Evolutionary conservation across 2,888 invertebrate genomes (phyloP).

Genomic region (Steinernema carpocapsae): DNA sequence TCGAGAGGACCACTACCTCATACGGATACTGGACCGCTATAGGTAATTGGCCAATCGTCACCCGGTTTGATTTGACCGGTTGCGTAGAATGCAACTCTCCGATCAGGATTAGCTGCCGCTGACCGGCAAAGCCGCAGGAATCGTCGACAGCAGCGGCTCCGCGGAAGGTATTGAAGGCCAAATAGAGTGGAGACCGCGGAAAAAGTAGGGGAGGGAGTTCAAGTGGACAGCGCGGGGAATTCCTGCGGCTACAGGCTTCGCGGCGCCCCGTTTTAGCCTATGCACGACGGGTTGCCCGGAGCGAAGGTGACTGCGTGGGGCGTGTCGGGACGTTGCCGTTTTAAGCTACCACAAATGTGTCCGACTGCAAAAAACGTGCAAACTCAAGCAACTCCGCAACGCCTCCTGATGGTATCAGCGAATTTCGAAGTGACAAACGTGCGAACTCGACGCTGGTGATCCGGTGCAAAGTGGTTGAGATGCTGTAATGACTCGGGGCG

Average conservation of each 20-base stretch:
- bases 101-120: neutral
- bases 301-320: conserved; percentile 1
- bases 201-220: neutral
- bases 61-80: conserved; percentile 19
- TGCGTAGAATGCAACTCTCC: conserved; percentile 8
- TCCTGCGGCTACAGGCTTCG: neutral
- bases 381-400: conserved; percentile 10
- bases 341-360: conserved; percentile 17
- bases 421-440: conserved; percentile 6
- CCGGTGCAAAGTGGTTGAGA: conserved; percentile 29
- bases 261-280: neutral
- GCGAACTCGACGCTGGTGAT: conserved; percentile 20
- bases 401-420: conserved; percentile 32
- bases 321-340: conserved; percentile 9
- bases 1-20: neutral
- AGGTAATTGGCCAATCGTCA: conserved; percentile 24
- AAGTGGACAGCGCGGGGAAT: neutral
- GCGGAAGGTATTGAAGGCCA: neutral
- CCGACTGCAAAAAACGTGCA: conserved; percentile 33
- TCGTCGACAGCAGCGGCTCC: neutral
- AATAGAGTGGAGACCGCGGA: neutral
- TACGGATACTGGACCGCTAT: conserved; percentile 2
- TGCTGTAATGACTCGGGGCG: conserved; percentile 3
- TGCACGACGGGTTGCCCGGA: neutral
- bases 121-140: neutral